Percentiles rank a stretch among this genome's conserved stretches.
Evolutionary conservation across 1,140 invertebrate genomes (phyloP).

Genomic region (Mactra quadrangularis): DNA sequence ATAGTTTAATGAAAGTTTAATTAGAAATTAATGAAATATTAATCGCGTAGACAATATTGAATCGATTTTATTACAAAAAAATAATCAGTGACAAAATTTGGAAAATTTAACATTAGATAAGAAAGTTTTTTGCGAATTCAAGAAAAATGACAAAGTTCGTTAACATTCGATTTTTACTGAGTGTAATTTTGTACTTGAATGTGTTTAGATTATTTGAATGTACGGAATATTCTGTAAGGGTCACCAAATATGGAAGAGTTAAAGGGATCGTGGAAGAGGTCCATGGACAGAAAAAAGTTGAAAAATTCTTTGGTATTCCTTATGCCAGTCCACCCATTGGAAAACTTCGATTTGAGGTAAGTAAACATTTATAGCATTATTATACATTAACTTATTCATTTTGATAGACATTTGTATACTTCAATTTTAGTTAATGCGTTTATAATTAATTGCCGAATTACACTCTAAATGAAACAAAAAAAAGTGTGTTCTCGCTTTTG

Average conservation of each 20-base stretch:
- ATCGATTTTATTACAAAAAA: no score
- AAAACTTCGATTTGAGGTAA: constrained; percentile 89
- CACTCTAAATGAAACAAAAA: no score
- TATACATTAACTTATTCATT: neutral
- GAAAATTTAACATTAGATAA: no score
- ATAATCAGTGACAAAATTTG: no score
- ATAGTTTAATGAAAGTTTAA: no score
- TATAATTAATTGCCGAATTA: neutral
- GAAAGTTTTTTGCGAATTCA: no score
- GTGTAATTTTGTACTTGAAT: no score
- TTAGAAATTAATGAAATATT: no score
- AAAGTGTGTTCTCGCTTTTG: no score
- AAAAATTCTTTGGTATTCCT: constrained; percentile 93
- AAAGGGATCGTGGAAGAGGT: constrained; percentile 66
- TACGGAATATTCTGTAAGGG: constrained; percentile 50
- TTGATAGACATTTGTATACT: neutral
- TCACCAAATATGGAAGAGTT: constrained; percentile 69
- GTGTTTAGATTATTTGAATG: neutral
- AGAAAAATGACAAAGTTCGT: no score
- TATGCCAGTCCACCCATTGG: constrained; percentile 97
- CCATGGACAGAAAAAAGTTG: constrained; percentile 64
- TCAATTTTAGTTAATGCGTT: neutral
- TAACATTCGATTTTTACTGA: no score
- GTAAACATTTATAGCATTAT: neutral
- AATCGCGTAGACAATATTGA: no score